phyloP scores from a whole-genome alignment of 2,888 invertebrate species.

The Tubulanus polymorphus region DNA sequence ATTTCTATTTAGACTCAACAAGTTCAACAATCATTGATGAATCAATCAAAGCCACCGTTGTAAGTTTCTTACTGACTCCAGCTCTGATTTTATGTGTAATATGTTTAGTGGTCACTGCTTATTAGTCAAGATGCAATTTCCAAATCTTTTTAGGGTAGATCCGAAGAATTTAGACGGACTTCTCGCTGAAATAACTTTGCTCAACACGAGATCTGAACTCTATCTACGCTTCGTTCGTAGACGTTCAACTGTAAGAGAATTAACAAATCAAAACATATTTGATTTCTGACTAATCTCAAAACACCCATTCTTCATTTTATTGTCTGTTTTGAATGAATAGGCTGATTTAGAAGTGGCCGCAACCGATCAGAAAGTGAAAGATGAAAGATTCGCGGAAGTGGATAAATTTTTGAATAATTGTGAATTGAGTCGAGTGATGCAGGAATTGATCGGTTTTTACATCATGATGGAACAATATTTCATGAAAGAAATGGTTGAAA shows the following conservation, averaged over 20 bases:
- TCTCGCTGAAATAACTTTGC: conserved; percentile 83
- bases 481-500: conserved; percentile 88
- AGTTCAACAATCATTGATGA: neutral
- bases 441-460: conserved; percentile 74
- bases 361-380: neutral
- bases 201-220: conserved; percentile 84
- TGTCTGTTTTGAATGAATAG: neutral
- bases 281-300: neutral
- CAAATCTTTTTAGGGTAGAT: conserved; percentile 60
- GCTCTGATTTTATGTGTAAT: neutral
- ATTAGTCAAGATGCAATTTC: too few relatives aligned
- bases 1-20: neutral
- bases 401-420: conserved; percentile 69
- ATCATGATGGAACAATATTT: conserved; percentile 90
- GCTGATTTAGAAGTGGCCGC: neutral
- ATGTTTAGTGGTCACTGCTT: neutral
- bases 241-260: conserved; percentile 54
- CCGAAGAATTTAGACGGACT: conserved; percentile 81
- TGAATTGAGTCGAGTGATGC: conserved; percentile 53
- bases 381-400: conserved; percentile 43
- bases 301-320: neutral
- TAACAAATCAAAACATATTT: neutral
- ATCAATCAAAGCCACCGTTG: too few relatives aligned
- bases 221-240: conserved; percentile 83
- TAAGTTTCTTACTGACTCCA: too few relatives aligned